A percentile compares a stretch with the other conserved stretches of the same genome.
phyloP scores from a whole-genome alignment of 1,140 invertebrate species.

The Bombus cullumanus region DNA sequence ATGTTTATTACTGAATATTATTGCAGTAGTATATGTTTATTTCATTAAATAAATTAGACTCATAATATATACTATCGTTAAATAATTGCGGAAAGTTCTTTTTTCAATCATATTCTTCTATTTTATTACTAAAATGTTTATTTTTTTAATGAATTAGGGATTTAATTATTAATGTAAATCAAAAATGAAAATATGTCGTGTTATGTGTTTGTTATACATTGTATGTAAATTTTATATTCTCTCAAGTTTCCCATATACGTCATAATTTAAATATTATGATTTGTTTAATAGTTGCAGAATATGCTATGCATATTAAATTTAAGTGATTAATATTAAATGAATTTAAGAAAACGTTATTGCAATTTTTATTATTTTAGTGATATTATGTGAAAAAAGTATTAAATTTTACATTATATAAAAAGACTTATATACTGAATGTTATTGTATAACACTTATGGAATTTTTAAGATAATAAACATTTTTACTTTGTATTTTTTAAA shows the following conservation, averaged over 20 bases:
- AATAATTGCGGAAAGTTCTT: neutral
- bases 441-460: slow-evolving; percentile 19
- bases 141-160: neutral
- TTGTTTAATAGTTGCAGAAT: slow-evolving; percentile 6
- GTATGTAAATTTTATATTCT: slow-evolving; percentile 7
- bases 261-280: slow-evolving; percentile 4
- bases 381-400: neutral
- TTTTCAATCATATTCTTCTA: slow-evolving; percentile 11
- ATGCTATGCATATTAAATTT: neutral
- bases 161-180: neutral
- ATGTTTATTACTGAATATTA: neutral
- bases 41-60: neutral
- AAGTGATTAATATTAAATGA: slow-evolving; percentile 17
- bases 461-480: slow-evolving; percentile 40
- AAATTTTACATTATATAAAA: slow-evolving; percentile 18
- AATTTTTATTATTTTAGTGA: slow-evolving; percentile 13
- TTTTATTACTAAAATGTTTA: slow-evolving; percentile 18
- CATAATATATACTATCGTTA: neutral
- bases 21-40: slow-evolving; percentile 5
- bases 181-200: neutral
- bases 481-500: slow-evolving; percentile 26
- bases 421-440: slow-evolving; percentile 4
- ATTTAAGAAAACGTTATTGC: neutral
- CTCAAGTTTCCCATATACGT: neutral
- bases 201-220: slow-evolving; percentile 11